These are phyloP conservation scores for Oscheius onirici DNA, from an alignment of 2,888 invertebrate species.

Conservation along the genomic window DNA sequence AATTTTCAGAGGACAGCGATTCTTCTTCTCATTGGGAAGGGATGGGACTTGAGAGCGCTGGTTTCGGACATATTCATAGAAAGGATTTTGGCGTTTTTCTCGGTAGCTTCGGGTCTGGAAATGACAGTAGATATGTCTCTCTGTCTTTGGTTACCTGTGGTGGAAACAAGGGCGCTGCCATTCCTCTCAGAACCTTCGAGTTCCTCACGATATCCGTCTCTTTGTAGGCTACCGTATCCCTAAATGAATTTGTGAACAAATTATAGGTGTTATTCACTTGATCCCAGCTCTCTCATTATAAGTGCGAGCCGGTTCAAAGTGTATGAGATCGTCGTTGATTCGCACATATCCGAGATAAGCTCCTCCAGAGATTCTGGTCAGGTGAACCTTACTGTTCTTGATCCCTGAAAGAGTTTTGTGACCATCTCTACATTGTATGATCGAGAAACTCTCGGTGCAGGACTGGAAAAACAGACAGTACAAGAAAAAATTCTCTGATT, in stretches of 20 bases:
- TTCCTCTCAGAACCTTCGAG: not conserved
- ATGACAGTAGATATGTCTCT: too few relatives aligned
- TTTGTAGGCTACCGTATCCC: conserved; percentile 19
- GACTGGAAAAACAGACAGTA: too few relatives aligned
- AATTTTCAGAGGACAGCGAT: conserved; percentile 46
- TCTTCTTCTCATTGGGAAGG: conserved; percentile 33
- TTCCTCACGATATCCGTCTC: not conserved
- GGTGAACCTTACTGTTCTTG: not conserved
- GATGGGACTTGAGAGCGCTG: not conserved
- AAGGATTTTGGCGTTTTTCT: conserved; percentile 1
- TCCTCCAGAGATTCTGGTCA: conserved; percentile 1
- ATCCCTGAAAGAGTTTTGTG: not conserved
- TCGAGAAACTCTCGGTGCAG: too few relatives aligned
- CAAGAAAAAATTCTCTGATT: too few relatives aligned
- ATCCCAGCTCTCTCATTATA: not conserved
- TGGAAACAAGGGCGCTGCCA: not conserved
- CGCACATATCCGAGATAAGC: conserved; percentile 19
- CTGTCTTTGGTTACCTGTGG: too few relatives aligned
- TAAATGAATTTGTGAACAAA: not conserved
- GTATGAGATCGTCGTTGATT: conserved; percentile 3
- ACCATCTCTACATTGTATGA: too few relatives aligned
- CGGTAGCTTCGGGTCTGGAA: conserved; percentile 4
- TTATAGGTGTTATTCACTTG: not conserved
- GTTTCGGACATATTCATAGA: not conserved
- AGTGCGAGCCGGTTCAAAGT: conserved; percentile 25